These are phyloP conservation scores for Oenanthe oenanthe DNA, from an alignment of 2,113 vertebrate genomes.

Conservation along the genomic window DNA sequence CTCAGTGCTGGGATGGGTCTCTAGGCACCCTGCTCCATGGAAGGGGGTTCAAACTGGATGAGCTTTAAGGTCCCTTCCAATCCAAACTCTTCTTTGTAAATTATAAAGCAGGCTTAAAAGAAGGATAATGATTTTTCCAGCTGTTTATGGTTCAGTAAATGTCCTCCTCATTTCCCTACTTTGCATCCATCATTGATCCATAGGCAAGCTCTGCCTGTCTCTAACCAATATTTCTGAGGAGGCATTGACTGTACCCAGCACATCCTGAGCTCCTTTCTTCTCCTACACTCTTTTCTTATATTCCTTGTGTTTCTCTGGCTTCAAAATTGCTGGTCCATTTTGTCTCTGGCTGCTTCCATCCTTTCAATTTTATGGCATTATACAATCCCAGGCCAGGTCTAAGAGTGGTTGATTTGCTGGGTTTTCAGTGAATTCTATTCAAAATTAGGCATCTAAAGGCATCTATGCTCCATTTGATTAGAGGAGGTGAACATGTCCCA, in stretches of 20 bases:
- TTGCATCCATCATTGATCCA: background rate
- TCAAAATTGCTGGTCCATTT: background rate
- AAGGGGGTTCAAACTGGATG: background rate
- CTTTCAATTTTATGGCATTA: background rate
- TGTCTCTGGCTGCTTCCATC: background rate
- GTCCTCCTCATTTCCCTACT: background rate
- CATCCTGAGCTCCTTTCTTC: background rate
- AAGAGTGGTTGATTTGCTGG: background rate
- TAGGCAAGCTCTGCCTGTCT: background rate
- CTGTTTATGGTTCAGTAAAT: background rate
- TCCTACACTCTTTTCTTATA: background rate
- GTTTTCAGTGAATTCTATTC: background rate
- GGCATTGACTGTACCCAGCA: background rate
- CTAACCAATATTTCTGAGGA: background rate
- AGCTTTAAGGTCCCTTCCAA: background rate
- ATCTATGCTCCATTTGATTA: rapidly evolving
- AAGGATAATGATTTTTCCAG: background rate
- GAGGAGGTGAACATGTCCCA: background rate
- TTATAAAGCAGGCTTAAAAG: background rate
- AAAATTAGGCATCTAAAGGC: background rate
- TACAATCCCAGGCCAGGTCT: background rate
- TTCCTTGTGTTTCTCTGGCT: background rate
- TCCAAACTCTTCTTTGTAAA: background rate
- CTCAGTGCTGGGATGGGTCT: background rate
- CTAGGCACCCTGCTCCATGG: background rate